Conservation (phyloP, 2,113 vertebrate species). For the Esox niger region DNA sequence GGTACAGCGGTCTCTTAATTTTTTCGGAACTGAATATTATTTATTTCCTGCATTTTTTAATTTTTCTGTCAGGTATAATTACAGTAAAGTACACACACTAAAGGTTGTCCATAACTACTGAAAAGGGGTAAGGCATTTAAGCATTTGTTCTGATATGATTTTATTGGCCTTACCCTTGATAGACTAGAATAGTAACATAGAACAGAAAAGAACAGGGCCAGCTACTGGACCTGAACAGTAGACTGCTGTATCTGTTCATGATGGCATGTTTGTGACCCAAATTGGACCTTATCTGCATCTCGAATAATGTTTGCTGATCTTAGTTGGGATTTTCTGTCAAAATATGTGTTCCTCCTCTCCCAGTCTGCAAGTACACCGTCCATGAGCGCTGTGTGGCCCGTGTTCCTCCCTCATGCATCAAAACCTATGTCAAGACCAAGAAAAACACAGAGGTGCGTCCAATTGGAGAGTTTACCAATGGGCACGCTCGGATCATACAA, state of each 20-base stretch:
- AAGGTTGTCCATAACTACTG: too few species aligned
- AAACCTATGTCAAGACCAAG: conserved; percentile 93
- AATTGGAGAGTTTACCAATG: conserved; percentile 59
- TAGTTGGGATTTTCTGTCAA: background rate
- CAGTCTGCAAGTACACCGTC: conserved; percentile 94
- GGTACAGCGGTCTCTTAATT: too few species aligned
- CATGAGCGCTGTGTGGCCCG: conserved; percentile 88
- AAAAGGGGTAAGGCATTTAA: too few species aligned
- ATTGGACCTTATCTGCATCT: background rate
- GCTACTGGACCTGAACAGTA: too few species aligned
- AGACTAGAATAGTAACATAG: too few species aligned
- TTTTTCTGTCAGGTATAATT: too few species aligned
- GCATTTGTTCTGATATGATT: too few species aligned
- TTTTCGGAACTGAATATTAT: too few species aligned
- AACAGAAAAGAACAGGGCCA: too few species aligned
- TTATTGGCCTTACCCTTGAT: too few species aligned
- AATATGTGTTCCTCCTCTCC: conserved; percentile 37
- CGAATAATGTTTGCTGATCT: background rate
- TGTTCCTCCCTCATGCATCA: conserved; percentile 88
- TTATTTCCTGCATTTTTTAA: background rate
- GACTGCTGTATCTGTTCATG: background rate
- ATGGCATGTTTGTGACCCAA: background rate
- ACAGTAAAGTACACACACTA: too few species aligned
- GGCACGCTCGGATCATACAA: conserved; percentile 51
- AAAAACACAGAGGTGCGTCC: conserved; percentile 88